Evolutionary conservation across 2,113 vertebrate genomes (phyloP).

Genomic region (Lutjanus erythropterus): DNA sequence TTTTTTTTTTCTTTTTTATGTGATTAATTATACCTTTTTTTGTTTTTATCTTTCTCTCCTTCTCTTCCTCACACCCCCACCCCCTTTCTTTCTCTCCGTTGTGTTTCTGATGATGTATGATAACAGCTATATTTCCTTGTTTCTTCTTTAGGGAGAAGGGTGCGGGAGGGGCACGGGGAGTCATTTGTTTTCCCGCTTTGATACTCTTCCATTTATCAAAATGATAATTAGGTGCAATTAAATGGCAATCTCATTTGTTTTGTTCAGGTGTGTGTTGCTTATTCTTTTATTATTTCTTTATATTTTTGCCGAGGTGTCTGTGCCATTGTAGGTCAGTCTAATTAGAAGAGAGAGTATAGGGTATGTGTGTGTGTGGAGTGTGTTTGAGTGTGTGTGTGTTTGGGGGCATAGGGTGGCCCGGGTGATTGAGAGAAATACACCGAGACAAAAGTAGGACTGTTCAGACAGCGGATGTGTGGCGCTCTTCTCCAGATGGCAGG

Average conservation of each 20-base stretch:
- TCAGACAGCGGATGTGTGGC: conserved; percentile 41
- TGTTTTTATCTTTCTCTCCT: conserved; percentile 64
- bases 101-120: conserved; percentile 83
- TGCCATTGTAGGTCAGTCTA: conserved; percentile 79
- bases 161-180: conserved; percentile 70
- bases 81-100: conserved; percentile 58
- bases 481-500: conserved; percentile 55
- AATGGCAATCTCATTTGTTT: conserved; percentile 89
- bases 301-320: conserved; percentile 69
- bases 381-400: conserved; percentile 21
- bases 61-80: conserved; percentile 5
- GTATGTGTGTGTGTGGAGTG: conserved; percentile 37
- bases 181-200: conserved; percentile 83
- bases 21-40: conserved; percentile 83
- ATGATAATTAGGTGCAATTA: conserved; percentile 90
- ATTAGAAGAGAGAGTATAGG: conserved; percentile 61
- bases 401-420: not conserved
- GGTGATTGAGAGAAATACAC: conserved; percentile 71
- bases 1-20: conserved; percentile 47
- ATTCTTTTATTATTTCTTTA: conserved; percentile 52
- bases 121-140: conserved; percentile 78
- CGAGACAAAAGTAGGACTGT: conserved; percentile 59
- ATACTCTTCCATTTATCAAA: conserved; percentile 91
- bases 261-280: conserved; percentile 84
- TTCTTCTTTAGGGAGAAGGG: conserved; percentile 78